A percentile compares a stretch with the other conserved stretches of the same genome.
phyloP scores from a whole-genome alignment of 2,888 invertebrate genomes.

The Lymantria dispar region DNA sequence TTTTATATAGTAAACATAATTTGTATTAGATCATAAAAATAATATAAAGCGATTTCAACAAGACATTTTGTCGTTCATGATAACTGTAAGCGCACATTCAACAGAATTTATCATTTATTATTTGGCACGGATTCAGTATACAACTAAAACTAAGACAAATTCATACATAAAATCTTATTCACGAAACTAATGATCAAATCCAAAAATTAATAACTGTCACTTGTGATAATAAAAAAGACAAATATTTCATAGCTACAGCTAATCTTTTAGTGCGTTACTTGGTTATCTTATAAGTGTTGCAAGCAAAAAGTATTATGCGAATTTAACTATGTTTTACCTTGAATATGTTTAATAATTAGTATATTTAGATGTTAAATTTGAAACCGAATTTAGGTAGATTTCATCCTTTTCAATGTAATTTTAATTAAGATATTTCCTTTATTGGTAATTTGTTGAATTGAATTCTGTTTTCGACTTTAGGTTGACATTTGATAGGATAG shows the following conservation, averaged over 20 bases:
- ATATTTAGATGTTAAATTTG: background rate
- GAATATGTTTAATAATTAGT: slow-evolving; percentile 8
- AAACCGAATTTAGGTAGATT: background rate
- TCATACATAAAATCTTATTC: background rate
- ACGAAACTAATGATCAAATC: background rate
- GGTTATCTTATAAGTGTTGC: background rate
- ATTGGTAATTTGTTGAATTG: no score
- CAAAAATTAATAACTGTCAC: background rate
- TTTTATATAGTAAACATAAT: no score
- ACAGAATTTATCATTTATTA: no score
- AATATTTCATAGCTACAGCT: background rate
- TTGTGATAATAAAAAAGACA: background rate
- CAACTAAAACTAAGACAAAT: no score
- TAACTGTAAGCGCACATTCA: background rate
- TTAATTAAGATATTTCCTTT: no score
- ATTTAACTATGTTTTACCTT: background rate
- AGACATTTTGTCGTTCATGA: background rate
- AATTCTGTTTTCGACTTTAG: no score
- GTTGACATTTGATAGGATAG: no score
- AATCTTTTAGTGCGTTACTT: background rate
- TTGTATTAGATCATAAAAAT: no score
- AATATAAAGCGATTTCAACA: background rate
- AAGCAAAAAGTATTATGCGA: background rate
- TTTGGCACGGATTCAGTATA: no score
- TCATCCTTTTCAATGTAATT: background rate